Evolutionary conservation across 2,797 vertebrate species (phyloP).

Genomic region (Myotis findleyi): DNA sequence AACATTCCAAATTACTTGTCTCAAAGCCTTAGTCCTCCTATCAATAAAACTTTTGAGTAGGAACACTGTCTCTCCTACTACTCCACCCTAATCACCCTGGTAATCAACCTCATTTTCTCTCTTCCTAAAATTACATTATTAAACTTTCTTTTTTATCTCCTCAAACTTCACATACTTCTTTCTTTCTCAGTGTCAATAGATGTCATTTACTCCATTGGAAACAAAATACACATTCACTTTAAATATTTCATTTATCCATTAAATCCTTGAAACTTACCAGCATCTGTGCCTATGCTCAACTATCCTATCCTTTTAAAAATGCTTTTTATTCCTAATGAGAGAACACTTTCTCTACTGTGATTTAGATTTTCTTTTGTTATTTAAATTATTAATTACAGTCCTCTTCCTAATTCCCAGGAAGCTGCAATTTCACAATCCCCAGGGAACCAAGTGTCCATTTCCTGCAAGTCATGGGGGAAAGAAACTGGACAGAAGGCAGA

Average conservation of each 20-base stretch:
- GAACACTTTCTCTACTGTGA: not conserved
- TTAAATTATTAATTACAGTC: slow-evolving; percentile 5
- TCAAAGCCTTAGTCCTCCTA: not conserved
- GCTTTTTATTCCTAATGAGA: not conserved
- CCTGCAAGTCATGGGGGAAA: not conserved
- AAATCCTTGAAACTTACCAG: not conserved
- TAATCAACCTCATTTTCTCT: not conserved
- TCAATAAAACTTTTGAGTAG: not conserved
- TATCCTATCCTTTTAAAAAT: not conserved
- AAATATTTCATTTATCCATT: not conserved
- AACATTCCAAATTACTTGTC: not conserved
- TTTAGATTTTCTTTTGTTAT: not conserved
- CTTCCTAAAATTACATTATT: not conserved
- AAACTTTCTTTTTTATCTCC: not conserved
- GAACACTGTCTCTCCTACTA: not conserved
- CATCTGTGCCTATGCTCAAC: not conserved
- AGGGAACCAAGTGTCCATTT: not conserved
- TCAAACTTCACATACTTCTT: not conserved
- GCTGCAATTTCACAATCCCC: not conserved
- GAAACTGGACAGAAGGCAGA: not conserved
- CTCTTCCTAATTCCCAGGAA: not conserved
- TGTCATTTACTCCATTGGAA: not conserved
- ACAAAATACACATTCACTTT: not conserved
- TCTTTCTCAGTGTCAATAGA: not conserved
- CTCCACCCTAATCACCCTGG: not conserved